A percentile compares a stretch with the other conserved stretches of the same genome.
phyloP scores from a whole-genome alignment of 2,113 vertebrate species.

The Aleadryas rufinucha region DNA sequence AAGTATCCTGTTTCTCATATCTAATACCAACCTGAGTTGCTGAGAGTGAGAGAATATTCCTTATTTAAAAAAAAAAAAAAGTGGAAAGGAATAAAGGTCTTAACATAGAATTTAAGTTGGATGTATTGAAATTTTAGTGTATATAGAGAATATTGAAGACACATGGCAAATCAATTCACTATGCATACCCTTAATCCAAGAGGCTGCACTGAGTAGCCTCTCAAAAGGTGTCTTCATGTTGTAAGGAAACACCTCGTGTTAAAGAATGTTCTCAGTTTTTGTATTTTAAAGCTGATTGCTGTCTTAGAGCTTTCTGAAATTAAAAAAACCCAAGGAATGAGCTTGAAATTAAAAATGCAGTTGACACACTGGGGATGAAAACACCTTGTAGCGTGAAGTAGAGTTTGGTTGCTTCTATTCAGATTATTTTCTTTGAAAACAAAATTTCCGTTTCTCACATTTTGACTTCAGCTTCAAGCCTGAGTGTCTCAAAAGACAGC shows the following conservation, averaged over 20 bases:
- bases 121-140: background rate
- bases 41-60: background rate
- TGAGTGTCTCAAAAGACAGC: background rate
- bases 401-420: background rate
- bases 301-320: background rate
- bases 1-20: background rate
- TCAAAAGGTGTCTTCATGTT: background rate
- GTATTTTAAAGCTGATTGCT: background rate
- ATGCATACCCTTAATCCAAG: background rate
- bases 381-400: background rate
- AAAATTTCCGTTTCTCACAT: background rate
- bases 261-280: background rate
- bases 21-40: background rate
- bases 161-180: background rate
- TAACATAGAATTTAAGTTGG: background rate
- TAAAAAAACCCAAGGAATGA: background rate
- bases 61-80: background rate
- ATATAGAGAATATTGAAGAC: background rate
- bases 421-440: background rate
- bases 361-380: background rate
- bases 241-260: background rate
- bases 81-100: background rate
- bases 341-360: background rate
- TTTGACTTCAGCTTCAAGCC: background rate
- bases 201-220: background rate